Base-by-base conservation (phyloP, 2,113 vertebrate genomes). In the Pagrus major region DNA sequence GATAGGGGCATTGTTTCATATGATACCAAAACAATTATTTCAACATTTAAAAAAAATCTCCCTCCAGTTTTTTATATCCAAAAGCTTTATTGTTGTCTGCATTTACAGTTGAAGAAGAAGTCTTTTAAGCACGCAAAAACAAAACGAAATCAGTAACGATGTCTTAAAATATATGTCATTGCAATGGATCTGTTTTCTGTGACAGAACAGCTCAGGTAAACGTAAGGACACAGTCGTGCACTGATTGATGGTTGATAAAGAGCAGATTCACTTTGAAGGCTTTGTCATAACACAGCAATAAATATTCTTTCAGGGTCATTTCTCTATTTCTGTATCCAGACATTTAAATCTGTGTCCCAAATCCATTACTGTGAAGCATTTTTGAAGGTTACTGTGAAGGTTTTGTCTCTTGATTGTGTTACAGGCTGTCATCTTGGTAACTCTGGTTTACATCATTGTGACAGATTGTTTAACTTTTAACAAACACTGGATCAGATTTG, bases 321-420 rank as follows among this genome's bases (percentile, higher is more conserved):
- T 47, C 61, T 71, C 14, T 27, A 39, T 46, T 59, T 71, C 27
- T 69, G 6, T 29, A 47, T 73, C 12, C 15, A 71, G 46, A 83
- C 69, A n/a, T 72, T 52, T 76, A 46, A 76, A 9, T 46, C 27
- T 74, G 25, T 61, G 15, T 44, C 20, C 39, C 39, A 63, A 35
- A 71, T 46, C 39, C n/a, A 54, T 52, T 69, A 56, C 59, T 12
- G 25, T 63, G 63, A 77, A 81, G 21, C 9, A 3, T 31, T 70
- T 74, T 25, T n/a, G n/a, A n/a, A n/a, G n/a, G n/a, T n/a, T n/a
- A n/a, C n/a, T n/a, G n/a, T n/a, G n/a, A 69, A 65, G 58, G 55
- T 41, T 63, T 74, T 41, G 73, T 69, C 67, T 85, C 77, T 81
- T 80, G 72, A 78, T 35, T 75, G 41, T 79, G 70, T 86, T 41